A percentile compares a stretch with the other conserved stretches of the same genome.
These are phyloP conservation scores for Echinometra lucunter DNA, from an alignment of 53 echinoderm and acorn worm species.

Conservation along the genomic window DNA sequence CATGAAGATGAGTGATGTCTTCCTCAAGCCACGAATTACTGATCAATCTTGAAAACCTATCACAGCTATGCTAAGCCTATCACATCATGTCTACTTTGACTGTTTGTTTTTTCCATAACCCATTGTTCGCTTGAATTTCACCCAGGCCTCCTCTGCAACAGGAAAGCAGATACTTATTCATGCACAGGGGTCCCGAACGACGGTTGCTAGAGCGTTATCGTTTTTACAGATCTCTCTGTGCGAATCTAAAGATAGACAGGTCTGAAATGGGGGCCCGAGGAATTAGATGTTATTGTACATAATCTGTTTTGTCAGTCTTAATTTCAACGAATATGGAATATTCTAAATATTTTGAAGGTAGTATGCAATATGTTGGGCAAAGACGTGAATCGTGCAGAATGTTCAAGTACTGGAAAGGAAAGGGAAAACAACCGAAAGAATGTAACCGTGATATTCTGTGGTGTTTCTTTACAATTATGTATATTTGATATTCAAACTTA, in stretches of 20 bases:
- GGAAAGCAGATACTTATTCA: slow-evolving; percentile 41
- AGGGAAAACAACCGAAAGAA: background rate
- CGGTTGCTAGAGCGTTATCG: background rate
- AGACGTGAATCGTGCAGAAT: background rate
- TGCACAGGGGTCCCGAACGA: background rate
- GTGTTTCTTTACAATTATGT: too few species aligned
- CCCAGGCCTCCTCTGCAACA: slow-evolving; percentile 23
- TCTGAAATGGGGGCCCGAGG: background rate
- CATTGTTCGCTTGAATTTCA: slow-evolving; percentile 1
- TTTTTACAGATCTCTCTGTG: slow-evolving; percentile 29
- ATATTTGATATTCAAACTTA: too few species aligned
- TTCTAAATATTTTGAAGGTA: background rate
- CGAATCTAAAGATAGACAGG: slow-evolving; percentile 25
- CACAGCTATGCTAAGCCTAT: background rate
- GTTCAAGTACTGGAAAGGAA: background rate
- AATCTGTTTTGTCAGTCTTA: slow-evolving; percentile 20
- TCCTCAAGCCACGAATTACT: background rate
- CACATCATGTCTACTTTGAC: background rate
- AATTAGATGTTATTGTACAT: background rate
- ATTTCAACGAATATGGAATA: background rate
- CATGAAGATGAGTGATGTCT: background rate
- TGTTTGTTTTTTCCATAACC: background rate
- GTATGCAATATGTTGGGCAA: background rate
- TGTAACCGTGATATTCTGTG: too few species aligned
- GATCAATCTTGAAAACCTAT: background rate